phyloP scores from a whole-genome alignment of 2,888 invertebrate genomes.

The Cheilosia grossa region DNA sequence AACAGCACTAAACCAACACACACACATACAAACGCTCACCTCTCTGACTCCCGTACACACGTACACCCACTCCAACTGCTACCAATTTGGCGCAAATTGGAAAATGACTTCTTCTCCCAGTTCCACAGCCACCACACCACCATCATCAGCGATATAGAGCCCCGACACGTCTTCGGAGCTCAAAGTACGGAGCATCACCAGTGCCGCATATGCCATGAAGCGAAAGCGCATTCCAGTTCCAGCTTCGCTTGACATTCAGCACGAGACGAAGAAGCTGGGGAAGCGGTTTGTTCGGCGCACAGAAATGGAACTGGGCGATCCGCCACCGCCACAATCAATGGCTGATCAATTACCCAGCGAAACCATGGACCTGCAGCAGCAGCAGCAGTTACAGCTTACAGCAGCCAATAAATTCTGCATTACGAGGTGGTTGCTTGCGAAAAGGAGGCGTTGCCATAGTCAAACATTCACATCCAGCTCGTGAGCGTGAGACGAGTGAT shows the following conservation, averaged over 20 bases:
- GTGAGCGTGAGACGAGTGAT: constrained; percentile 64
- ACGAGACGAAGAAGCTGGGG: constrained; percentile 15
- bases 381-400: constrained; percentile 57
- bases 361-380: constrained; percentile 64
- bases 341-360: constrained; percentile 76
- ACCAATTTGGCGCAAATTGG: constrained; percentile 73
- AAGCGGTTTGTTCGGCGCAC: constrained; percentile 32
- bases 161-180: constrained; percentile 10
- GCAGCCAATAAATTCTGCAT: constrained; percentile 77
- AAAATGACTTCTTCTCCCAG: constrained; percentile 66
- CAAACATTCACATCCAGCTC: constrained; percentile 70
- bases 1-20: constrained; percentile 61
- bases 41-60: constrained; percentile 55
- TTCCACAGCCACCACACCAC: constrained; percentile 10
- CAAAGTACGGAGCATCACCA: background rate
- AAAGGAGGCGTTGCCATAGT: constrained; percentile 76
- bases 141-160: constrained; percentile 31
- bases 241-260: constrained; percentile 51
- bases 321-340: constrained; percentile 72
- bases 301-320: constrained; percentile 59
- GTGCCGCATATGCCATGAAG: background rate
- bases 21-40: constrained; percentile 42
- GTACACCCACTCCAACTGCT: constrained; percentile 73
- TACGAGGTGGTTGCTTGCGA: constrained; percentile 77
- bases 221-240: constrained; percentile 66